These are phyloP conservation scores for Planiliza haematocheilus DNA, from an alignment of 2,113 vertebrate genomes.

Conservation along the genomic window DNA sequence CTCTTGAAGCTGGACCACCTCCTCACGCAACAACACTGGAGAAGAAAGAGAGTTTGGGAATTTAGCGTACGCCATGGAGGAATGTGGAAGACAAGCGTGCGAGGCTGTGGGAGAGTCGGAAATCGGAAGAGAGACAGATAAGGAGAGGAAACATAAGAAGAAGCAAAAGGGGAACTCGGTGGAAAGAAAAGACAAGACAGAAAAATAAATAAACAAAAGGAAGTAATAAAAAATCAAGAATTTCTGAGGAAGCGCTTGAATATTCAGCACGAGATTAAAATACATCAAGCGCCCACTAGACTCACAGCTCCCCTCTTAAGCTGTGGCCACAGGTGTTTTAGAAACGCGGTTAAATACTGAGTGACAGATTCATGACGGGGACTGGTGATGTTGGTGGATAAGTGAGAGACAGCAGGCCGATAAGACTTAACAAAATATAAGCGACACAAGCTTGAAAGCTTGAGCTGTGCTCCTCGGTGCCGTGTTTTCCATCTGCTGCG, in stretches of 20 bases:
- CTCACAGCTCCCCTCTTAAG: conserved; percentile 26
- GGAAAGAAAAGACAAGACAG: not conserved
- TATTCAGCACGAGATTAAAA: conserved; percentile 16
- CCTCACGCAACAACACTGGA: conserved; percentile 91
- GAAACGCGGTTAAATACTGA: conserved; percentile 49
- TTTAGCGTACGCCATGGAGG: conserved; percentile 29
- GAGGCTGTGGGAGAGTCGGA: not conserved
- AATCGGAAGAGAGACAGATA: not conserved
- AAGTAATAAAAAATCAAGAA: not conserved
- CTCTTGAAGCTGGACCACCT: conserved; percentile 95
- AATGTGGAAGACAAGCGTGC: not conserved
- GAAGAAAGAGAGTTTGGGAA: conserved; percentile 16
- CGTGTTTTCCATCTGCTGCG: conserved; percentile 38
- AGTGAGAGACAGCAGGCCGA: conserved; percentile 42
- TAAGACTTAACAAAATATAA: conserved; percentile 55
- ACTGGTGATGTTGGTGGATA: not conserved
- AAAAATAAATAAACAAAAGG: not conserved
- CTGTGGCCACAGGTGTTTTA: conserved; percentile 39
- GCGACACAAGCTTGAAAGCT: conserved; percentile 11
- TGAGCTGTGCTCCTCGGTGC: conserved; percentile 4
- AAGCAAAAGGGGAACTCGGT: not conserved
- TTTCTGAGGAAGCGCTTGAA: not conserved
- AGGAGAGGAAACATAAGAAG: not conserved
- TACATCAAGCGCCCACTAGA: conserved; percentile 7
- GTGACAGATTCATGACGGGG: conserved; percentile 24